These are phyloP conservation scores for Cecropterus lyciades DNA, from an alignment of 1,140 invertebrate species.

Conservation along the genomic window DNA sequence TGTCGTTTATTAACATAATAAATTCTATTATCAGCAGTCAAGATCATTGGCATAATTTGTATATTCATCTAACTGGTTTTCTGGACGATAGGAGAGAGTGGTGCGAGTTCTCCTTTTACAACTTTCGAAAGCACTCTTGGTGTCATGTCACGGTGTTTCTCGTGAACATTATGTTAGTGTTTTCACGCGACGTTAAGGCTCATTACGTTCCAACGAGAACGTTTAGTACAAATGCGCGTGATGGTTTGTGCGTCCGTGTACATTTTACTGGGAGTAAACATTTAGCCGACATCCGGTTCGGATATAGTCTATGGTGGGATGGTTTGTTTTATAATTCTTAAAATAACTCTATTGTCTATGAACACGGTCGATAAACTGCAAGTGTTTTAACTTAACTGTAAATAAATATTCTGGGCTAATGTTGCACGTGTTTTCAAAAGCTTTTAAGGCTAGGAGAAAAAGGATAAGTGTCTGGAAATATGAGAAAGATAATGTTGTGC, in stretches of 20 bases:
- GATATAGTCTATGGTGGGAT: constrained; percentile 13
- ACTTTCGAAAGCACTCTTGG: constrained; percentile 51
- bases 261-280: constrained; percentile 21
- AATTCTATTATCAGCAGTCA: not conserved
- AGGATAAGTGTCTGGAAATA: too few species aligned
- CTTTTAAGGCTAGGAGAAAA: too few species aligned
- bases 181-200: constrained; percentile 46
- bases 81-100: constrained; percentile 46
- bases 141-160: constrained; percentile 42
- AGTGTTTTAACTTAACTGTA: too few species aligned
- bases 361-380: not conserved
- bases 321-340: constrained; percentile 19
- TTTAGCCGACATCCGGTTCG: constrained; percentile 13
- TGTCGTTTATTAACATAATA: not conserved
- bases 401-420: too few species aligned
- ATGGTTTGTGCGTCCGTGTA: constrained; percentile 9
- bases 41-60: constrained; percentile 38
- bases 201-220: constrained; percentile 40
- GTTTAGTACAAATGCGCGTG: constrained; percentile 12
- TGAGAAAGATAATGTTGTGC: too few species aligned
- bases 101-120: constrained; percentile 46
- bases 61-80: constrained; percentile 48
- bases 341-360: constrained; percentile 5
- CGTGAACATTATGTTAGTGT: constrained; percentile 42
- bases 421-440: too few species aligned